Percentiles rank a stretch among this genome's conserved stretches.
Evolutionary conservation across 2,888 invertebrate species (phyloP).

Genomic region (Eupeodes luniger): DNA sequence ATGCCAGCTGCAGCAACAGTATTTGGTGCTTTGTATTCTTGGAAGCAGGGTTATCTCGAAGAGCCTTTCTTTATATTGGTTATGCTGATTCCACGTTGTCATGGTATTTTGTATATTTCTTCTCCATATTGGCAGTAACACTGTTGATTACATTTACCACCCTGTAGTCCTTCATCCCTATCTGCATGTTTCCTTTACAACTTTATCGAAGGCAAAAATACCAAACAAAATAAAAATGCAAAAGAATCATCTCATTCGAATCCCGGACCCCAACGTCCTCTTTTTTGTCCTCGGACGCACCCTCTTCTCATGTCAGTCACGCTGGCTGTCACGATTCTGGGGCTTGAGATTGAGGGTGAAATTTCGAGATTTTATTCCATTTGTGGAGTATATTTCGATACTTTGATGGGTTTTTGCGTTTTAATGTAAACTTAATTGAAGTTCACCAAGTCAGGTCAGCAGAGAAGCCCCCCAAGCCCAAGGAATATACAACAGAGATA

Average conservation of each 20-base stretch:
- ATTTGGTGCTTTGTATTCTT: neutral
- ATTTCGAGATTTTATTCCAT: slow-evolving; percentile 64
- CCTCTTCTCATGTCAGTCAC: slow-evolving; percentile 50
- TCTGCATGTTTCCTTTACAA: neutral
- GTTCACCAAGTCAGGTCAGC: slow-evolving; percentile 61
- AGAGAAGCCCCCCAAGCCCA: slow-evolving; percentile 27
- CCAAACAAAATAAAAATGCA: slow-evolving; percentile 21
- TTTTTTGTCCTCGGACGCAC: neutral
- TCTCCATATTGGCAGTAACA: slow-evolving; percentile 56
- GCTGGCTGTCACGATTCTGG: slow-evolving; percentile 66
- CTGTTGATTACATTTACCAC: slow-evolving; percentile 70
- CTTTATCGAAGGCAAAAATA: neutral
- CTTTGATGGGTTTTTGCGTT: slow-evolving; percentile 75
- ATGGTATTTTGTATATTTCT: slow-evolving; percentile 41
- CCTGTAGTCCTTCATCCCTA: too few relatives aligned
- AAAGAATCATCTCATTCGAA: slow-evolving; percentile 9
- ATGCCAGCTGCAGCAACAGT: slow-evolving; percentile 52
- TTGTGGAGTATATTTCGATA: slow-evolving; percentile 64
- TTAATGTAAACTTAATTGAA: slow-evolving; percentile 75
- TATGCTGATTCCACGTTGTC: slow-evolving; percentile 57
- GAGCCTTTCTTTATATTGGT: slow-evolving; percentile 46
- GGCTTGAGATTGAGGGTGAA: slow-evolving; percentile 3
- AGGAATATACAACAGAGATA: neutral
- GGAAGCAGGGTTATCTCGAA: slow-evolving; percentile 15
- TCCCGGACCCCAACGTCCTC: neutral